These are phyloP conservation scores for Mus spretus DNA, from an alignment of 2,797 vertebrate species.

Conservation along the genomic window DNA sequence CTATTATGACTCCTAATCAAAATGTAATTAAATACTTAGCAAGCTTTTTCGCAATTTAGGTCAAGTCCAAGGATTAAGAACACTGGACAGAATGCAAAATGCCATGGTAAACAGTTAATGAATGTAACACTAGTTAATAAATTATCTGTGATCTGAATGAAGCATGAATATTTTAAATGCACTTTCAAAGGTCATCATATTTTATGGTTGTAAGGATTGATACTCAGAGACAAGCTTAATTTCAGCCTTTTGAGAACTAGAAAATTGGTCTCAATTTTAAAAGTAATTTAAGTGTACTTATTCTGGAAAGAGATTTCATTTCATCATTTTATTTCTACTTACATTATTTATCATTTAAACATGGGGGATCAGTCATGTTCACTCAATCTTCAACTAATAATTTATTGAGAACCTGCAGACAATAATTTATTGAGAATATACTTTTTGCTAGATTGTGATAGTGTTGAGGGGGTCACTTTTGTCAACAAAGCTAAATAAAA, in stretches of 20 bases:
- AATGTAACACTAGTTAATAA: constrained; percentile 78
- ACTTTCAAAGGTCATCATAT: constrained; percentile 69
- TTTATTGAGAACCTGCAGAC: not conserved
- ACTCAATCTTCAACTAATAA: constrained; percentile 15
- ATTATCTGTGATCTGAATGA: constrained; percentile 76
- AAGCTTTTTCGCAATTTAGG: constrained; percentile 56
- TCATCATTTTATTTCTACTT: constrained; percentile 28
- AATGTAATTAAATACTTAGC: constrained; percentile 75
- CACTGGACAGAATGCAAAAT: constrained; percentile 53
- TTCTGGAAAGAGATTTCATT: constrained; percentile 51
- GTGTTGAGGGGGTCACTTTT: not conserved
- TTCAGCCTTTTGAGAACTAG: constrained; percentile 64
- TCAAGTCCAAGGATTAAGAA: constrained; percentile 10
- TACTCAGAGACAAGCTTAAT: constrained; percentile 69
- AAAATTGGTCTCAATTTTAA: constrained; percentile 61
- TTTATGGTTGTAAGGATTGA: constrained; percentile 75
- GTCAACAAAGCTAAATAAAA: constrained; percentile 11
- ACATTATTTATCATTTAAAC: constrained; percentile 53
- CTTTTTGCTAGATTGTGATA: not conserved
- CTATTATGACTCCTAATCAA: constrained; percentile 76
- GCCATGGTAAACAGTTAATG: constrained; percentile 75
- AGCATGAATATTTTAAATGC: constrained; percentile 77
- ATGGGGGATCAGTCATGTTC: not conserved
- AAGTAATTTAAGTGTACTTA: constrained; percentile 66
- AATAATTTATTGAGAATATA: constrained; percentile 16